phyloP scores from a whole-genome alignment of 2,797 vertebrate genomes.

The Pangasius sanitwongsei region DNA sequence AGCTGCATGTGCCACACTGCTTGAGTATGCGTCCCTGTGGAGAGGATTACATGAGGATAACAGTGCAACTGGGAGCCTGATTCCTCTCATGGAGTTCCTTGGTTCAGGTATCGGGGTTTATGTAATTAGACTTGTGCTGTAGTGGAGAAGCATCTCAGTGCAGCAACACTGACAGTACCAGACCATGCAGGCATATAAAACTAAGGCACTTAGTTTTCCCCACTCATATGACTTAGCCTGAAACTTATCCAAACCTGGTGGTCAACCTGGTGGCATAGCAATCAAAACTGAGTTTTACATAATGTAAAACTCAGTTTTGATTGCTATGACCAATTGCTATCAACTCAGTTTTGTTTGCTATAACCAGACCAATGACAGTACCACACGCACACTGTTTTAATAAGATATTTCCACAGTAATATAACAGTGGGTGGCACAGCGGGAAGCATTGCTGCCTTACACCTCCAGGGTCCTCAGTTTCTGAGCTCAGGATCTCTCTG shows the following conservation, averaged over 20 bases:
- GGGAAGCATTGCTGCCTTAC: not conserved
- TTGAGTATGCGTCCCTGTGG: conserved; percentile 32
- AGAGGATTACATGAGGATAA: conserved; percentile 57
- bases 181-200: not conserved
- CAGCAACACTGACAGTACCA: not conserved
- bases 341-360: too few relatives aligned
- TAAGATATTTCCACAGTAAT: not conserved
- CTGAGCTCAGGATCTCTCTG: not conserved
- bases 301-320: not conserved
- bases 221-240: not conserved
- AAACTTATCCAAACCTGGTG: not conserved
- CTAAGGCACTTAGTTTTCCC: not conserved
- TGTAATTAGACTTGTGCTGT: conserved; percentile 49
- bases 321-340: too few relatives aligned
- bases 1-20: conserved; percentile 38
- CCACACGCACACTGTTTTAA: not conserved
- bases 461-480: not conserved
- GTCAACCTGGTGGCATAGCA: not conserved
- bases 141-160: not conserved
- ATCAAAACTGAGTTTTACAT: not conserved
- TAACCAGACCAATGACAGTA: not conserved
- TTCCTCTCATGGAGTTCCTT: conserved; percentile 50
- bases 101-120: conserved; percentile 58
- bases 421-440: not conserved
- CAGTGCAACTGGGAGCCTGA: conserved; percentile 48